Conservation (phyloP, 2,113 vertebrate genomes). For the Cebidichthys violaceus region DNA sequence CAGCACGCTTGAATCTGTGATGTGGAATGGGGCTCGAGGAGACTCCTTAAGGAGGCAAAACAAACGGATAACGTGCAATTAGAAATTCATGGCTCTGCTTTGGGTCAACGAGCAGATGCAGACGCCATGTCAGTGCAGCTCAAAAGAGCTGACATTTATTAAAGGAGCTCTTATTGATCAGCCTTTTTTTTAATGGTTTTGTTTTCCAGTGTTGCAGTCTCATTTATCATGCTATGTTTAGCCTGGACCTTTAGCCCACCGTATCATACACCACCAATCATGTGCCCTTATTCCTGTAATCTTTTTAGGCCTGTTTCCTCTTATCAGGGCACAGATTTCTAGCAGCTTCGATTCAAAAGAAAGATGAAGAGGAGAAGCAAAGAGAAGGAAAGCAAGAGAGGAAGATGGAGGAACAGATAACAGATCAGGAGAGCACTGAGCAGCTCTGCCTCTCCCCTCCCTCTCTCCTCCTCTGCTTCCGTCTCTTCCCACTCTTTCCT, state of each 20-base stretch:
- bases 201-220: constrained; percentile 30
- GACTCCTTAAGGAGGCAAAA: constrained; percentile 34
- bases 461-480: constrained; percentile 50
- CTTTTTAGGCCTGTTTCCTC: neutral
- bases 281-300: constrained; percentile 7
- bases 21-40: constrained; percentile 26
- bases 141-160: constrained; percentile 13
- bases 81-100: constrained; percentile 18
- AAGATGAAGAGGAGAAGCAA: neutral
- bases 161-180: constrained; percentile 28
- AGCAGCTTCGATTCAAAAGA: neutral
- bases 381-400: constrained; percentile 15
- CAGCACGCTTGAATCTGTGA: constrained; percentile 36
- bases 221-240: constrained; percentile 39
- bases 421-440: constrained; percentile 52
- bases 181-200: constrained; percentile 30
- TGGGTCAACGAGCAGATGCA: constrained; percentile 9
- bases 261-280: neutral
- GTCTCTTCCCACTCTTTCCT: constrained; percentile 52
- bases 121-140: neutral
- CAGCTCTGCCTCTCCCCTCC: constrained; percentile 49
- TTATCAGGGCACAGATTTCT: constrained; percentile 15
- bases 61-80: constrained; percentile 29
- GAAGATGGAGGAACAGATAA: constrained; percentile 69
- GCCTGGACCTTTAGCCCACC: neutral